A percentile compares a stretch with the other conserved stretches of the same genome.
Conservation (phyloP, 2,797 vertebrate genomes). For the Semaprochilodus insignis region DNA sequence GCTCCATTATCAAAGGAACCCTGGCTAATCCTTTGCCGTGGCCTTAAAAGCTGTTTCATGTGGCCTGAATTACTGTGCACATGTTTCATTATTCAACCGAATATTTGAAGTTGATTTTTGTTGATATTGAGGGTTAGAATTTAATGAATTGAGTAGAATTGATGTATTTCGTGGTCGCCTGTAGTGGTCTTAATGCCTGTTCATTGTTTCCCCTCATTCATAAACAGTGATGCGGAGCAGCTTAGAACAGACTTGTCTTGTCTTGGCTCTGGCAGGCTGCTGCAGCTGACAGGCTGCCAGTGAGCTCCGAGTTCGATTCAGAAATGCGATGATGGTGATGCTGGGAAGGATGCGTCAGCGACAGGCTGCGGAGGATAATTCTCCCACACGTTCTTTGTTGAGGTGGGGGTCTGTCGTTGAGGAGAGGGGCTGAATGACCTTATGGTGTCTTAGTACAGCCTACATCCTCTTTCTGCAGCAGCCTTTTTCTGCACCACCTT, state of each 20-base stretch:
- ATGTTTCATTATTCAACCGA: background rate
- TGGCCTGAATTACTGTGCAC: background rate
- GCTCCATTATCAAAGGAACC: background rate
- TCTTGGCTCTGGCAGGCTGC: background rate
- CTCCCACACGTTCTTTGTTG: background rate
- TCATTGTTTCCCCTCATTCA: background rate
- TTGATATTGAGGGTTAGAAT: too few species aligned
- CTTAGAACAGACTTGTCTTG: background rate
- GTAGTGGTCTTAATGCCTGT: background rate
- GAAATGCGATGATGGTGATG: background rate
- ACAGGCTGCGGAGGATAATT: background rate
- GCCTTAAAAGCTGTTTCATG: background rate
- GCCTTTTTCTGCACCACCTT: too few species aligned
- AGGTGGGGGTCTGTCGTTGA: too few species aligned
- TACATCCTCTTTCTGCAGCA: too few species aligned
- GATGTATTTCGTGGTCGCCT: too few species aligned
- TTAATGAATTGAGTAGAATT: too few species aligned
- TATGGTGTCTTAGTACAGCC: too few species aligned
- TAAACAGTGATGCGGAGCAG: background rate
- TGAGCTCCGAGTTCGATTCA: slow-evolving; percentile 2
- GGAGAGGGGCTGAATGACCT: too few species aligned
- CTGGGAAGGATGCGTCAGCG: background rate
- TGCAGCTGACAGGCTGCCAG: slow-evolving; percentile 22
- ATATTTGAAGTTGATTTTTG: too few species aligned
- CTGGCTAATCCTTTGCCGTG: background rate